Percentiles rank a stretch among this genome's conserved stretches.
phyloP scores from a whole-genome alignment of 2,888 invertebrate species.

The Hyalella azteca region DNA sequence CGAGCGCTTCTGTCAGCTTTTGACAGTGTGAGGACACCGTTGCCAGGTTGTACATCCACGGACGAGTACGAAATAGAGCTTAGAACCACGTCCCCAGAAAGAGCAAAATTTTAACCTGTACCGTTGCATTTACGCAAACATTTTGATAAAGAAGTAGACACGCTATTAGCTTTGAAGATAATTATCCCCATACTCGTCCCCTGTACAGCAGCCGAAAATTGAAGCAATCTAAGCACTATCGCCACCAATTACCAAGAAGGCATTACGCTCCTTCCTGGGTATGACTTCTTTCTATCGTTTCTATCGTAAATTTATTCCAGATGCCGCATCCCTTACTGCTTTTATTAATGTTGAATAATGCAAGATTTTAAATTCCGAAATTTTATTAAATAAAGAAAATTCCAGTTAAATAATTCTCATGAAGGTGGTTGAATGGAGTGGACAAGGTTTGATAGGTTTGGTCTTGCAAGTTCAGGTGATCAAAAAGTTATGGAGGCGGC shows the following conservation, averaged over 20 bases:
- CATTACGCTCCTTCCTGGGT: too few relatives aligned
- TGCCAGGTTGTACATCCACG: not conserved
- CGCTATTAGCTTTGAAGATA: not conserved
- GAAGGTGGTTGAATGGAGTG: too few relatives aligned
- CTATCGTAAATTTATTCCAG: not conserved
- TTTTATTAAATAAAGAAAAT: too few relatives aligned
- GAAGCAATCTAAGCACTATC: not conserved
- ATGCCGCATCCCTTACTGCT: not conserved
- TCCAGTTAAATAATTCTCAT: too few relatives aligned
- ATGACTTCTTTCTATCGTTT: not conserved
- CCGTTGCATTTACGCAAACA: not conserved
- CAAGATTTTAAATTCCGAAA: too few relatives aligned
- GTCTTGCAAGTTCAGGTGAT: too few relatives aligned
- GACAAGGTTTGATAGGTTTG: too few relatives aligned
- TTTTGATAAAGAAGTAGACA: slow-evolving; percentile 4
- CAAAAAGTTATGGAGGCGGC: too few relatives aligned
- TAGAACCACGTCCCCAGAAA: not conserved
- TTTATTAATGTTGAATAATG: too few relatives aligned
- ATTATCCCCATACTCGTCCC: not conserved
- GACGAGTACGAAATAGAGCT: not conserved
- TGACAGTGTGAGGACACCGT: too few relatives aligned
- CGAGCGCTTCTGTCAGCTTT: too few relatives aligned
- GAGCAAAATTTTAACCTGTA: not conserved
- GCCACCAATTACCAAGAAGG: not conserved
- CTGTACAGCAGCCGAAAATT: not conserved